These are phyloP conservation scores for Caenorhabditis wallacei DNA, from an alignment of 2,888 invertebrate species.

Conservation along the genomic window DNA sequence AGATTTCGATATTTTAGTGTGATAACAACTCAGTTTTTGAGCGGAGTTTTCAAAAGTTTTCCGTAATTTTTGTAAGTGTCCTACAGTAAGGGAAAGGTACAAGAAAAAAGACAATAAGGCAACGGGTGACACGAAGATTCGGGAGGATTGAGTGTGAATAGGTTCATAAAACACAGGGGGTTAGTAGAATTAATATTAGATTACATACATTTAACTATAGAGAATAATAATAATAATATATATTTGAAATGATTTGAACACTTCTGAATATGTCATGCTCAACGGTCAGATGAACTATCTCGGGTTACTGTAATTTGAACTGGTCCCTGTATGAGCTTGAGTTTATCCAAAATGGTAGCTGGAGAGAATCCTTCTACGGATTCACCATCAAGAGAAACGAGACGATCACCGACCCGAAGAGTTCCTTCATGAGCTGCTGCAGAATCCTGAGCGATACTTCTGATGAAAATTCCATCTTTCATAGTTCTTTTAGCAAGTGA, in stretches of 20 bases:
- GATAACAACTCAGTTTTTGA: conserved; percentile 22
- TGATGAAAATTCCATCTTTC: conserved; percentile 81
- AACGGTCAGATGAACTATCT: conserved; percentile 47
- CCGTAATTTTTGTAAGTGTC: conserved; percentile 53
- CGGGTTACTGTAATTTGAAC: conserved; percentile 76
- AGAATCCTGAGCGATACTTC: conserved; percentile 79
- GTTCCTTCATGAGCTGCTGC: conserved; percentile 75
- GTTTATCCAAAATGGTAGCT: conserved; percentile 77
- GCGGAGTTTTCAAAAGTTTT: conserved; percentile 34
- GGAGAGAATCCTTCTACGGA: conserved; percentile 77
- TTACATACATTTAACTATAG: background rate
- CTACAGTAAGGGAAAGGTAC: conserved; percentile 22
- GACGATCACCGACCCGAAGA: conserved; percentile 71
- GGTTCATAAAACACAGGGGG: conserved; percentile 32
- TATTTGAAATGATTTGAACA: background rate
- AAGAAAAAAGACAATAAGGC: conserved; percentile 38
- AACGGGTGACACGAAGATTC: conserved; percentile 39
- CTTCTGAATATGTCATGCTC: conserved; percentile 29
- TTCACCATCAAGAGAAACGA: conserved; percentile 77
- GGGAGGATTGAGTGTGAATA: conserved; percentile 18
- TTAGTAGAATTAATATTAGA: conserved; percentile 26
- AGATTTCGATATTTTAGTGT: conserved; percentile 19
- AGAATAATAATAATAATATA: conserved; percentile 6
- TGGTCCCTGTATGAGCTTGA: conserved; percentile 78
- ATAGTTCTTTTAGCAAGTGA: conserved; percentile 80